Evolutionary conservation across 2,113 vertebrate genomes (phyloP).

Genomic region (Speoplatyrhinus poulsoni): DNA sequence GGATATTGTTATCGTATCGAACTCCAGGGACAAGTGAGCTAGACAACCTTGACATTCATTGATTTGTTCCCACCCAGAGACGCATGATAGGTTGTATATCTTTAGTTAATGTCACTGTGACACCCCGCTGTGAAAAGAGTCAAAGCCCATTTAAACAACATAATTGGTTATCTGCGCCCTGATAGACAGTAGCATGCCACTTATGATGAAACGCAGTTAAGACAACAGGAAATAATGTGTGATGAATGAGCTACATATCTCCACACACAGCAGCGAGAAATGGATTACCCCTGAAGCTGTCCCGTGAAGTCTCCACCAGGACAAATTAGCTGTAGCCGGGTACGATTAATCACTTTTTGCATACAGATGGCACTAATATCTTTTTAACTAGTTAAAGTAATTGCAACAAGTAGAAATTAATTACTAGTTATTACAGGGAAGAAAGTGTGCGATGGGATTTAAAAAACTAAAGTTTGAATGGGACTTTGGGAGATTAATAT

Average conservation of each 20-base stretch:
- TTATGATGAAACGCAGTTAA: conserved; percentile 53
- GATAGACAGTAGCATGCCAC: conserved; percentile 46
- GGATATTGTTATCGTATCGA: too few relatives aligned
- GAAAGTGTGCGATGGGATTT: conserved; percentile 69
- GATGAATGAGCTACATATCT: conserved; percentile 44
- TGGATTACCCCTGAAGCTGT: conserved; percentile 64
- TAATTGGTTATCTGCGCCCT: conserved; percentile 40
- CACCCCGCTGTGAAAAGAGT: conserved; percentile 54
- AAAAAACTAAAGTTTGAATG: conserved; percentile 58
- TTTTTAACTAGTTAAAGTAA: conserved; percentile 77
- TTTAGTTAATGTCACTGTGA: conserved; percentile 29
- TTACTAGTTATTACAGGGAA: conserved; percentile 74
- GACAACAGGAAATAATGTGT: conserved; percentile 45
- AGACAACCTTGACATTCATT: too few relatives aligned
- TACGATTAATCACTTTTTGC: conserved; percentile 82
- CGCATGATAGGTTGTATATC: conserved; percentile 20
- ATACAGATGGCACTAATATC: conserved; percentile 80
- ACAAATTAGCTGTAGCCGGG: conserved; percentile 78
- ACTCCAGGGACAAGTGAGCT: too few relatives aligned
- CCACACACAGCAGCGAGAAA: conserved; percentile 37
- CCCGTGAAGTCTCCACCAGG: conserved; percentile 65
- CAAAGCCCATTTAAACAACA: conserved; percentile 52
- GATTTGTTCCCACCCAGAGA: too few relatives aligned
- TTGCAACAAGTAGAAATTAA: conserved; percentile 85
- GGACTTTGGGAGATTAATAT: not conserved